phyloP scores from a whole-genome alignment of 1,140 invertebrate genomes.

The Oreohelix idahoensis region DNA sequence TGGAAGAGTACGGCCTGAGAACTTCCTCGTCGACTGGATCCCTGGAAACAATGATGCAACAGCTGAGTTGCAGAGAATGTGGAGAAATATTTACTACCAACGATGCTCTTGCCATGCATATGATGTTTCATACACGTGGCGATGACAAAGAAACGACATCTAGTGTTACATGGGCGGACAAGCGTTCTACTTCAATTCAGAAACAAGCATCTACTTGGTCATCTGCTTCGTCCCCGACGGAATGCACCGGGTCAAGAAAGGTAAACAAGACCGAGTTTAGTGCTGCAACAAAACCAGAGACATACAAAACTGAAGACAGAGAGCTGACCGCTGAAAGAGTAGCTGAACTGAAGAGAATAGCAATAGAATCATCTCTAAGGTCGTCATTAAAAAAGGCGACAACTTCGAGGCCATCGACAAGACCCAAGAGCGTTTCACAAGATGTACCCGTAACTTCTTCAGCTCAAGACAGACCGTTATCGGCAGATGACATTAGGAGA shows the following conservation, averaged over 20 bases:
- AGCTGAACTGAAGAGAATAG: constrained; percentile 31
- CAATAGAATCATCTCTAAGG: constrained; percentile 37
- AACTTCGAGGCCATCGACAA: not conserved
- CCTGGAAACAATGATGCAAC: constrained; percentile 38
- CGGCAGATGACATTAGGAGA: constrained; percentile 28
- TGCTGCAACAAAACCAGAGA: not conserved
- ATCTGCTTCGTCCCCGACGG: not conserved
- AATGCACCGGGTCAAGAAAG: not conserved
- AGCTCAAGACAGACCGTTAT: constrained; percentile 29
- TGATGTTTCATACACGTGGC: constrained; percentile 57
- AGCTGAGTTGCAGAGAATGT: constrained; percentile 52
- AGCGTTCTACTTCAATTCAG: not conserved
- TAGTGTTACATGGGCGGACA: not conserved
- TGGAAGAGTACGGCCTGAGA: constrained; percentile 22
- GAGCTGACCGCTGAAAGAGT: constrained; percentile 35
- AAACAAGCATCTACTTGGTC: not conserved
- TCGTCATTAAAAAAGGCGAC: not conserved
- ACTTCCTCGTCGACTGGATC: not conserved
- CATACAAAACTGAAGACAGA: constrained; percentile 3
- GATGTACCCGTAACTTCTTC: not conserved
- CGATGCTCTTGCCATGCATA: constrained; percentile 65
- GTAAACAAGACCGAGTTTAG: not conserved
- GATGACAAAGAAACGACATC: constrained; percentile 15
- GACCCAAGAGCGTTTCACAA: constrained; percentile 29
- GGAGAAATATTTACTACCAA: constrained; percentile 51